Evolutionary conservation across 1,140 invertebrate genomes (phyloP), one percentile per base, ranked within the genome.

Genomic region (Venustaconcha ellipsiformis): DNA sequence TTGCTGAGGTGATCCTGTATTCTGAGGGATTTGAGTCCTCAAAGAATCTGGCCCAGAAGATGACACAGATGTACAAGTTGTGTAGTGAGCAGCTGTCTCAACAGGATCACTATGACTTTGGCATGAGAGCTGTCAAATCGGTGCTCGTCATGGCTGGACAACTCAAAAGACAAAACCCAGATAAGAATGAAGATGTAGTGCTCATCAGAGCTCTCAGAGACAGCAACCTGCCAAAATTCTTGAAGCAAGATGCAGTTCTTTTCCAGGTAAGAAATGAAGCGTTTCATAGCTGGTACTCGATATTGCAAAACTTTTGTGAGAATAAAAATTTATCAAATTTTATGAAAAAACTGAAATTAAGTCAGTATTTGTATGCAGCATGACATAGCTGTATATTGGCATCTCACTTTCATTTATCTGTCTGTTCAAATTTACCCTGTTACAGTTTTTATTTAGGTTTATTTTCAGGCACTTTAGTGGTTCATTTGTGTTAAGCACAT

Each of bases 101-200:
- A 79, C 96, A 97, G 88, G 95, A 96, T 88, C 96, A 97, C 85
- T 97, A 97, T 82, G 96, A 97, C 90, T 97, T 96, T 85, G 90
- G 96, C 62, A 96, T 97, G 95, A 92, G 95, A 93, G 96, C 76
- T 79, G 94, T 91, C 20, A 91, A 91, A 75, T 90, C 89, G 23
- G 90, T 91, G 62, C 79, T 91, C 48, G 90, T 91, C 1, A 91
- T 90, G 90, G 90, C 90, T 23, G 90, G 90, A 30, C 83, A 88
- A 12, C 81, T 90, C 57, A 91, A 91, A 78, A 73, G 90, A 70
- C 87, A 90, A 82, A 90, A 90, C 74, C 89, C 90, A 2, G 88
- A 90, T 78, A 90, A 90, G 76, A 81, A 82, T 73, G 90, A 91
- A 75, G 89, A 91, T 74, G 84, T 90, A 13, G 89, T 91, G 57